Percentiles rank a stretch among this genome's conserved stretches.
phyloP scores from a whole-genome alignment of 2,888 invertebrate species.

The Mythimna lalbum region DNA sequence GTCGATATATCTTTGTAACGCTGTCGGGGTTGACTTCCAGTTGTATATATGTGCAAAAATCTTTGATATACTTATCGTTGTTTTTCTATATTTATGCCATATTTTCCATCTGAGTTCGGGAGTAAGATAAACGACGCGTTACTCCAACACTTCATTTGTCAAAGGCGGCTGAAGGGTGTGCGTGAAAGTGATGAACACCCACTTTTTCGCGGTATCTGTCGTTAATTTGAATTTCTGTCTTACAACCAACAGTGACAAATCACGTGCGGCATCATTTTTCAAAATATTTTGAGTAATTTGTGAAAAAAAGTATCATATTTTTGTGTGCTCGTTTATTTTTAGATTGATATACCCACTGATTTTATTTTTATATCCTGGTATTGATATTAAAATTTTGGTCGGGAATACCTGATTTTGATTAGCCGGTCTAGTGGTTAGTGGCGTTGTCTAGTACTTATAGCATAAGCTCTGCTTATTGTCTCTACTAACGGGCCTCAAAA shows the following conservation, averaged over 20 bases:
- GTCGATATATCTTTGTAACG: conserved; percentile 2
- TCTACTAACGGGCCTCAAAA: no score
- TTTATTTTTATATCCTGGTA: background rate
- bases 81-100: conserved; percentile 48
- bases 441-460: no score
- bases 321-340: conserved; percentile 3
- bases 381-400: background rate
- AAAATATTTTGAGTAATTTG: conserved; percentile 32
- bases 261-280: conserved; percentile 38
- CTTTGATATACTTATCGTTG: conserved; percentile 25
- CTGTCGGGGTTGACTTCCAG: conserved; percentile 7
- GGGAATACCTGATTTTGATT: no score
- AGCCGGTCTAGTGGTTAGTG: no score
- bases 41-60: conserved; percentile 13
- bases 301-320: background rate
- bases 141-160: conserved; percentile 63
- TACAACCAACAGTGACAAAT: conserved; percentile 49
- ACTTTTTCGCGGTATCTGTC: conserved; percentile 55
- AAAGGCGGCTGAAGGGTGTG: conserved; percentile 57
- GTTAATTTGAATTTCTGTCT: conserved; percentile 63
- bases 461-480: no score
- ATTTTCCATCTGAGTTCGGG: conserved; percentile 50
- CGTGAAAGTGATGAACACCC: conserved; percentile 61
- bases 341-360: no score
- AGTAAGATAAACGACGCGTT: conserved; percentile 63